Evolutionary conservation across 2,797 vertebrate genomes (phyloP).

Genomic region (Mionectes olivaceus): DNA sequence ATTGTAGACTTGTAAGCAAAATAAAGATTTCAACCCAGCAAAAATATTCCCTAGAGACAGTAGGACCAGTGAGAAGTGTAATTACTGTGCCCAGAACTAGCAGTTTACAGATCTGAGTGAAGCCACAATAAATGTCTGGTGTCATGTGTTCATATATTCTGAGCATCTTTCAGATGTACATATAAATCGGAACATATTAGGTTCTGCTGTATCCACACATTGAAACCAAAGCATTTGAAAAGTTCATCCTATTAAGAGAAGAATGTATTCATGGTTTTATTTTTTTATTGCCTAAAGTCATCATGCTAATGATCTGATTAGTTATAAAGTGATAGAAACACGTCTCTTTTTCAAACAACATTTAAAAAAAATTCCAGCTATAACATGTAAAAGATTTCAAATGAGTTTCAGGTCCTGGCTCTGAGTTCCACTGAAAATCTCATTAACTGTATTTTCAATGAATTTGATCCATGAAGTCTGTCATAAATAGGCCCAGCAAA

Average conservation of each 20-base stretch:
- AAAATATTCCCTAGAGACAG: not conserved
- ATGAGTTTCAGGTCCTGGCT: not conserved
- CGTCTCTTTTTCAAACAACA: not conserved
- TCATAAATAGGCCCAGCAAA: slow-evolving; percentile 12
- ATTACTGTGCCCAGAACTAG: not conserved
- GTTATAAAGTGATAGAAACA: not conserved
- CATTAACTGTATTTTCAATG: not conserved
- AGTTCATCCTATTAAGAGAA: not conserved
- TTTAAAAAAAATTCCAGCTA: not conserved
- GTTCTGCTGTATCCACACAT: not conserved
- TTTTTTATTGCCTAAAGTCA: not conserved
- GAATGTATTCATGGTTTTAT: not conserved
- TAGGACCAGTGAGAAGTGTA: not conserved
- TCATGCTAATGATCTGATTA: not conserved
- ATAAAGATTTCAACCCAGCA: not conserved
- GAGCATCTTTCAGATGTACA: not conserved
- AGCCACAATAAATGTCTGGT: not conserved
- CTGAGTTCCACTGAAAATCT: not conserved
- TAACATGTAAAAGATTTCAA: not conserved
- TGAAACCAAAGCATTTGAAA: not conserved
- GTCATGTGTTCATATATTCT: not conserved
- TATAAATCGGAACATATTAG: not conserved
- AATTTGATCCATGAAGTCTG: slow-evolving; percentile 6
- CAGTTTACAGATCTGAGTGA: not conserved
- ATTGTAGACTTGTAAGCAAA: not conserved